Evolutionary conservation across 2,113 vertebrate species (phyloP).

Genomic region (Erpornis zantholeuca): DNA sequence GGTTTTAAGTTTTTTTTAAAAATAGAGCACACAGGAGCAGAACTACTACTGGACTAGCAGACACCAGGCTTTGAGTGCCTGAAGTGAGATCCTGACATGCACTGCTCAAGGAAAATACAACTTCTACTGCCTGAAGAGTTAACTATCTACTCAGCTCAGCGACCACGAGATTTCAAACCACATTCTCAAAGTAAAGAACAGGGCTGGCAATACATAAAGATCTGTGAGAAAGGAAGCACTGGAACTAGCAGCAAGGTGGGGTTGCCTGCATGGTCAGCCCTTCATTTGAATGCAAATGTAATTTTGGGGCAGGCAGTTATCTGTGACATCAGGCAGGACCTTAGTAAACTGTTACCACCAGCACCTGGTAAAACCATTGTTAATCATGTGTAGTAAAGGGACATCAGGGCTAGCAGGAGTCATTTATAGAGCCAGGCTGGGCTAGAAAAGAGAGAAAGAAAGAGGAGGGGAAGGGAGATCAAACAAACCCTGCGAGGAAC

Average conservation of each 20-base stretch:
- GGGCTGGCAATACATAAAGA: not conserved
- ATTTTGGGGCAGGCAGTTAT: conserved; percentile 78
- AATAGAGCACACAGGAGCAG: not conserved
- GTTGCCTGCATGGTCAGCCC: conserved; percentile 71
- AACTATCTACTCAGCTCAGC: not conserved
- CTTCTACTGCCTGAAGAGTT: not conserved
- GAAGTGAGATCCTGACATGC: not conserved
- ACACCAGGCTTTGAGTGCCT: not conserved
- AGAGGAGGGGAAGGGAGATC: conserved; percentile 63
- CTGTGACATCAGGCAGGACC: conserved; percentile 84
- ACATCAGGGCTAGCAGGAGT: conserved; percentile 80
- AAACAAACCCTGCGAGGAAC: conserved; percentile 59
- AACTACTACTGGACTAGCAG: not conserved
- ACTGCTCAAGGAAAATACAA: not conserved
- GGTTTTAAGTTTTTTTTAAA: not conserved
- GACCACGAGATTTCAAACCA: not conserved
- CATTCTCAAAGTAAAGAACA: not conserved
- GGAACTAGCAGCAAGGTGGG: conserved; percentile 77
- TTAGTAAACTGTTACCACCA: conserved; percentile 80
- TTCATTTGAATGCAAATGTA: conserved; percentile 92
- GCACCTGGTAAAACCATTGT: conserved; percentile 85
- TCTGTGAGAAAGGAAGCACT: conserved; percentile 71
- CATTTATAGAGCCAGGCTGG: conserved; percentile 66
- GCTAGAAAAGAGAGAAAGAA: conserved; percentile 67
- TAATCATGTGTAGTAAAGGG: conserved; percentile 86